Evolutionary conservation across 2,888 invertebrate species (phyloP), one percentile per base, ranked within the genome.

Genomic region (Hypercompe scribonia): DNA sequence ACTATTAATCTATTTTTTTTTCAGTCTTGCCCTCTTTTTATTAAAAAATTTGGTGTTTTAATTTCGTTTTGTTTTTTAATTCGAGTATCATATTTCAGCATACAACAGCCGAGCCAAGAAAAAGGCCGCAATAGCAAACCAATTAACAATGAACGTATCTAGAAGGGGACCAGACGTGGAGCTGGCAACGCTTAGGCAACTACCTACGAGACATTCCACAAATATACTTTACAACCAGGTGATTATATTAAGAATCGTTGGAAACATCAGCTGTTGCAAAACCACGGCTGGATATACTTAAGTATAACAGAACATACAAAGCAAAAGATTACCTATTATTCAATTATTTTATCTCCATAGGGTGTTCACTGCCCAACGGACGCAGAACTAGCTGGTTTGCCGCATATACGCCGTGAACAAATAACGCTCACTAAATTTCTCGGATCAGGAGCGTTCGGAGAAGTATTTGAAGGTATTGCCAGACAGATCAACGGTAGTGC

Each of bases 361-460:
- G 94, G 94, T 31, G 89, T 91, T 3, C 91, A 91, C 75, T 92
- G 92, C 54, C 96, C 97, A n/a, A 97, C 97, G 21, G 97, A 98
- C 88, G 97, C 97, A 21, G 98, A 98, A 81, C 96, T 98, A 78
- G 97, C 98, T 4, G 96, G 97, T 68, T 91, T 99, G 72, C 99
- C 99, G 0, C 98, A 98, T 90, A 98, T 99, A 75, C 96, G 97
- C 58, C 96, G 98, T 76, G 98, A 98, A 80, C 98, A 99, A 89
- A 98, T 99, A 74, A 98, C 97, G 0, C 94, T 99, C 42, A 97
- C 97, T 24, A 98, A 98, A 88, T 98, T 99, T 90, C 96, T 99
- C 71, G 99, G 99, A 0, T 98, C 98, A 75, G 99, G 99, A 0
- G 99, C 99, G 0, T 99, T 99, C 88, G 99, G 99, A 0, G 99